Percentiles rank a stretch among this genome's conserved stretches.
These are phyloP conservation scores for Stenodera caucasica DNA, from an alignment of 2,888 invertebrate species.

Conservation along the genomic window DNA sequence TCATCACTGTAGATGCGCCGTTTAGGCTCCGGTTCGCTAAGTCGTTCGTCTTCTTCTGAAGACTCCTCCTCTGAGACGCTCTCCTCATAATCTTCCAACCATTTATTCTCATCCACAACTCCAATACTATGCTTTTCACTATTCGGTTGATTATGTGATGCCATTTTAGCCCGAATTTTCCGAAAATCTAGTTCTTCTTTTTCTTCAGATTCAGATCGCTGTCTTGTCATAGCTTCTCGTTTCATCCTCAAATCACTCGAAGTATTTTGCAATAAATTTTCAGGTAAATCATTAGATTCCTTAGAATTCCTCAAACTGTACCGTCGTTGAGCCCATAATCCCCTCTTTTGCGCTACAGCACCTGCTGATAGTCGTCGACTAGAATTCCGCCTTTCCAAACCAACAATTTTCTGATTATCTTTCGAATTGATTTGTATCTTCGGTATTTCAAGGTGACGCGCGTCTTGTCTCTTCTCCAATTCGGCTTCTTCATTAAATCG, in stretches of 20 bases:
- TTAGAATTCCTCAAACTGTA: constrained; percentile 46
- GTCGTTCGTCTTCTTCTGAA: constrained; percentile 47
- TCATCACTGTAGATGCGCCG: constrained; percentile 37
- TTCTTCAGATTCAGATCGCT: constrained; percentile 51
- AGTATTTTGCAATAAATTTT: constrained; percentile 42
- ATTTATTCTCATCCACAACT: constrained; percentile 52
- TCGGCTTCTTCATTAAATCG: constrained; percentile 77
- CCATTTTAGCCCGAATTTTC: constrained; percentile 48
- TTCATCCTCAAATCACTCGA: constrained; percentile 37
- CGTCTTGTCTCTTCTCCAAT: constrained; percentile 39
- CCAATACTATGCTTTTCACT: constrained; percentile 42
- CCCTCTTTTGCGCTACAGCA: constrained; percentile 48
- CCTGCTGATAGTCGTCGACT: constrained; percentile 59
- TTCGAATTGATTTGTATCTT: constrained; percentile 60
- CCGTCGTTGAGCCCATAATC: constrained; percentile 49
- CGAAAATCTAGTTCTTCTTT: constrained; percentile 50
- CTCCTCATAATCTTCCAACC: constrained; percentile 56
- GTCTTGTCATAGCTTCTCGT: constrained; percentile 40
- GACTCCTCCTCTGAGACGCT: constrained; percentile 47
- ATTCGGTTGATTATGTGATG: constrained; percentile 32
- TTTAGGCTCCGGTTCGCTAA: constrained; percentile 7
- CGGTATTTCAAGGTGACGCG: constrained; percentile 39
- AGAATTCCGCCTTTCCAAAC: constrained; percentile 56
- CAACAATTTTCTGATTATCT: constrained; percentile 56
- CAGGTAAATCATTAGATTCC: constrained; percentile 44